A percentile compares a stretch with the other conserved stretches of the same genome.
Conservation (phyloP, 2,888 invertebrate genomes). For the Noctua janthina region DNA sequence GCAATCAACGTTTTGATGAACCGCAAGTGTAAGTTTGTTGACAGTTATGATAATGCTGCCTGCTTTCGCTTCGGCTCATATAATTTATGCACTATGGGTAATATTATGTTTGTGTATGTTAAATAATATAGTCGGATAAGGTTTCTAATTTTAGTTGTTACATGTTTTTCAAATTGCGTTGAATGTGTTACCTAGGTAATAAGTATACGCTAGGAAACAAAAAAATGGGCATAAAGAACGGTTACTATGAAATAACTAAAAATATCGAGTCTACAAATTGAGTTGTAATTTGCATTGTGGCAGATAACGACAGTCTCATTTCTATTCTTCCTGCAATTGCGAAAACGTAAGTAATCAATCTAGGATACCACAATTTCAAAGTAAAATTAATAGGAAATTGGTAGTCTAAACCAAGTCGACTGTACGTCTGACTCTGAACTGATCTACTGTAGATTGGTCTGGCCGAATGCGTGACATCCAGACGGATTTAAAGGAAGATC, state of each 20-base stretch:
- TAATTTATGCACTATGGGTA: constrained; percentile 54
- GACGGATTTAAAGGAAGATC: background rate
- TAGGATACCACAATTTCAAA: background rate
- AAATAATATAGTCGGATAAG: constrained; percentile 38
- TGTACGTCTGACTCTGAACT: background rate
- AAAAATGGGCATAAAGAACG: background rate
- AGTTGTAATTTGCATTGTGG: background rate
- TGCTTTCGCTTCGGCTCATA: constrained; percentile 59
- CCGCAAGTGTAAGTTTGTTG: constrained; percentile 56
- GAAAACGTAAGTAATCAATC: background rate
- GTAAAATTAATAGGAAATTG: background rate
- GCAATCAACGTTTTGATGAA: constrained; percentile 18
- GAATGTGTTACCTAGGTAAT: background rate
- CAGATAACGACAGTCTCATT: background rate
- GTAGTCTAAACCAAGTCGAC: background rate
- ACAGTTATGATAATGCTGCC: constrained; percentile 36
- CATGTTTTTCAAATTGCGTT: constrained; percentile 3
- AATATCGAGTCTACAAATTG: background rate
- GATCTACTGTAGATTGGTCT: background rate
- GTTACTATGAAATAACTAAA: background rate
- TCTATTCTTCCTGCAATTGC: background rate
- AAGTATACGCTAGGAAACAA: background rate
- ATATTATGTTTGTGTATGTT: constrained; percentile 42
- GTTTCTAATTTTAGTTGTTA: constrained; percentile 34
- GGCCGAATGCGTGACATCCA: background rate